Evolutionary conservation across 2,797 vertebrate species (phyloP).

Genomic region (Sebastes oblongus): DNA sequence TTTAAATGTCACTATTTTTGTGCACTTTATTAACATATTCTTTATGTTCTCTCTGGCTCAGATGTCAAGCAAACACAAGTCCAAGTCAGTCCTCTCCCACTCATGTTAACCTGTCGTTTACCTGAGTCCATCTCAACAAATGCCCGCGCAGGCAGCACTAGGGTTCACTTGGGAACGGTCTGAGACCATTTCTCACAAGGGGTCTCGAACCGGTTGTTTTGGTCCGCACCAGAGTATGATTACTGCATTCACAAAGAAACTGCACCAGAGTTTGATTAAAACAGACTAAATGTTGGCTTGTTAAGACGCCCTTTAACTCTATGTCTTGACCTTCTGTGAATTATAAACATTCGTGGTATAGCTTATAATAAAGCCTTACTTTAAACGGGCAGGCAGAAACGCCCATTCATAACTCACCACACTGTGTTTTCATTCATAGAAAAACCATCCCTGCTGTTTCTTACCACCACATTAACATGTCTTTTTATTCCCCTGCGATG

Average conservation of each 20-base stretch:
- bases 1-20: too few relatives aligned
- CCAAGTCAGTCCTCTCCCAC: too few relatives aligned
- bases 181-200: background rate
- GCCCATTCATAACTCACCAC: conserved; percentile 59
- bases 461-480: conserved; percentile 45
- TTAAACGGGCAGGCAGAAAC: conserved; percentile 33
- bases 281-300: background rate
- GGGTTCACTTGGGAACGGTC: too few relatives aligned
- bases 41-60: too few relatives aligned
- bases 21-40: too few relatives aligned
- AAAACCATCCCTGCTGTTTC: conserved; percentile 22
- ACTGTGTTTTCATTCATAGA: conserved; percentile 39
- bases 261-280: background rate
- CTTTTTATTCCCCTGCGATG: background rate
- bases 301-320: background rate
- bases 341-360: conserved; percentile 37
- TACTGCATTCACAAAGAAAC: background rate
- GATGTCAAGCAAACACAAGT: too few relatives aligned
- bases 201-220: background rate
- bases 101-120: too few relatives aligned
- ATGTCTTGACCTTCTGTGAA: conserved; percentile 35
- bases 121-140: too few relatives aligned
- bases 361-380: conserved; percentile 46
- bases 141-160: too few relatives aligned
- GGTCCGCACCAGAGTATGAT: background rate